Percentiles rank a stretch among this genome's conserved stretches.
Evolutionary conservation across 2,888 invertebrate genomes (phyloP).

Genomic region (Drosophila subquinaria): DNA sequence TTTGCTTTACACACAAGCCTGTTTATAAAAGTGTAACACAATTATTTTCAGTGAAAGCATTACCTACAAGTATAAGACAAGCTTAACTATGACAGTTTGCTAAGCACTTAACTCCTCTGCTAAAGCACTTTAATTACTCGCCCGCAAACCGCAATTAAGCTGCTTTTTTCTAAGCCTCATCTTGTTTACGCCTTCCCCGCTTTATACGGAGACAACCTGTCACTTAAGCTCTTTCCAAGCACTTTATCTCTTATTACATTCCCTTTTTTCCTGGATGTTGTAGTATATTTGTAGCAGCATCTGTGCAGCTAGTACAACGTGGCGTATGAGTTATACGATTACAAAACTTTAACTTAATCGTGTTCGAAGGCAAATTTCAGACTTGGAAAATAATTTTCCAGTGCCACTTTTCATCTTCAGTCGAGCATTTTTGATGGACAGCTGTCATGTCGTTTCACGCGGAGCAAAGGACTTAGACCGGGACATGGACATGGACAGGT

Average conservation of each 20-base stretch:
- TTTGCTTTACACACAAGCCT: neutral
- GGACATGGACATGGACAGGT: constrained; percentile 11
- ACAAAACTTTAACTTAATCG: constrained; percentile 26
- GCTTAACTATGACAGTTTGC: constrained; percentile 16
- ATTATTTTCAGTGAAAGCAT: neutral
- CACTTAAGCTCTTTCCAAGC: constrained; percentile 31
- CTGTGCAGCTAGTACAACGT: constrained; percentile 17
- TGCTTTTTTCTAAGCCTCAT: constrained; percentile 18
- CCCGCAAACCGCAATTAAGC: constrained; percentile 53
- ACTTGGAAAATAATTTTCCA: constrained; percentile 22
- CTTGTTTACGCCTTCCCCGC: neutral
- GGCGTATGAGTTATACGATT: constrained; percentile 35
- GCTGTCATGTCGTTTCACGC: constrained; percentile 32
- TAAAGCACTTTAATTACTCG: constrained; percentile 38
- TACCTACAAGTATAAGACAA: neutral
- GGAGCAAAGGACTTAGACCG: constrained; percentile 1
- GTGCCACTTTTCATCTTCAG: constrained; percentile 19
- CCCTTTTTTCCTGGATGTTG: neutral
- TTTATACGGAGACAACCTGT: neutral
- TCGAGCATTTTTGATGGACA: constrained; percentile 52
- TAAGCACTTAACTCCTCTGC: constrained; percentile 18
- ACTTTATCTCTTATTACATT: constrained; percentile 20
- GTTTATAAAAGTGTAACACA: neutral
- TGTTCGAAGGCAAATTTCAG: neutral
- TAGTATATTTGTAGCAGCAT: constrained; percentile 11